These are phyloP conservation scores for Microcebus murinus DNA, from an alignment of 2,113 vertebrate species.

Conservation along the genomic window DNA sequence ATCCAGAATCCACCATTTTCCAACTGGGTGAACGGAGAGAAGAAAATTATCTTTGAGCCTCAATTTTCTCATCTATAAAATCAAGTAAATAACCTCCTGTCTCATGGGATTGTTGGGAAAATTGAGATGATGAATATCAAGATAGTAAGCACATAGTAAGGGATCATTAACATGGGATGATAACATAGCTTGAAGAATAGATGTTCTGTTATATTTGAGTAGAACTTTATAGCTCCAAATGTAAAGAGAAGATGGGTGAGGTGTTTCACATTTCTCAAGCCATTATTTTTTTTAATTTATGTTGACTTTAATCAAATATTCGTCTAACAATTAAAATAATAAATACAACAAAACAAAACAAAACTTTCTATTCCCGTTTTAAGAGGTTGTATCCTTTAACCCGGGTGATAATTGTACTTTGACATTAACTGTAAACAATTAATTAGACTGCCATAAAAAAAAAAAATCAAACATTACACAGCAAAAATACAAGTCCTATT, in stretches of 20 bases:
- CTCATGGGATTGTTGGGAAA: background rate
- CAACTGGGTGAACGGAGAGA: background rate
- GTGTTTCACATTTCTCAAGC: background rate
- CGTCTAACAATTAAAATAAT: background rate
- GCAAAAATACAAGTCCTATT: background rate
- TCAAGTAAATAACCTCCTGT: background rate
- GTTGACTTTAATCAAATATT: background rate
- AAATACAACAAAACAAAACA: background rate
- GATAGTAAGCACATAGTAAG: background rate
- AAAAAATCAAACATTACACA: background rate
- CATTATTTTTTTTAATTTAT: background rate
- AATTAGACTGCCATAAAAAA: background rate
- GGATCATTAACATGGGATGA: background rate
- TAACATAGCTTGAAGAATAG: background rate
- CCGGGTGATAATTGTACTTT: background rate
- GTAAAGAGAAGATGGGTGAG: background rate
- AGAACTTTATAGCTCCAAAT: background rate
- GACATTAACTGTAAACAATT: background rate
- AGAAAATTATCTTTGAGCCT: background rate
- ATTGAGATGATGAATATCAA: background rate
- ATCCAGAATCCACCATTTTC: background rate
- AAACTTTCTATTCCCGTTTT: background rate
- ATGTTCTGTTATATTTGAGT: background rate
- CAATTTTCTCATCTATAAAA: background rate
- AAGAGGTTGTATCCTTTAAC: background rate